Conservation (phyloP, 2,797 vertebrate species). For the Dermochelys coriacea region DNA sequence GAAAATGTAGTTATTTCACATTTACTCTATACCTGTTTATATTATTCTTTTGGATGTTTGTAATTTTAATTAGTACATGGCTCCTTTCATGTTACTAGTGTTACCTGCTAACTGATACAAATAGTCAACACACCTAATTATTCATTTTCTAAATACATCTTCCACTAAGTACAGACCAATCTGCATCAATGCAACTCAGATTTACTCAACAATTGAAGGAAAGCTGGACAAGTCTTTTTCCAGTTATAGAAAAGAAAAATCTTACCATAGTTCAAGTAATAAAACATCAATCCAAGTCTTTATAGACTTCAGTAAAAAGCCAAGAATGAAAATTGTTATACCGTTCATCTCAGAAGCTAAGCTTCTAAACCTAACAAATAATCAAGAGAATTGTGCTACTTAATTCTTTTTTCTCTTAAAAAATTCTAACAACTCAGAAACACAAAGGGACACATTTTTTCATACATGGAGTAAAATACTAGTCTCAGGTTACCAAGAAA, state of each 20-base stretch:
- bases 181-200: neutral
- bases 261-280: neutral
- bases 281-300: neutral
- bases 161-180: neutral
- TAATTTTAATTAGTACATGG: neutral
- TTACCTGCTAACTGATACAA: neutral
- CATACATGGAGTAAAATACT: neutral
- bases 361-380: neutral
- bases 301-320: neutral
- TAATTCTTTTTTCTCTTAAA: neutral
- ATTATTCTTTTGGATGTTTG: neutral
- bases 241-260: constrained; percentile 5
- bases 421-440: neutral
- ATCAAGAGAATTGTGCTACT: neutral
- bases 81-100: rapidly evolving
- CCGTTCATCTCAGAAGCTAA: neutral
- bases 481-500: neutral
- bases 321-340: neutral
- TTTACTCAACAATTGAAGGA: neutral
- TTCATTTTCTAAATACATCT: rapidly evolving
- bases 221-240: neutral
- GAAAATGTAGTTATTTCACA: neutral
- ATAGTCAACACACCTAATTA: neutral
- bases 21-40: neutral
- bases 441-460: constrained; percentile 8